These are phyloP conservation scores for Dasypolia templi DNA, from an alignment of 2,888 invertebrate species.

Conservation along the genomic window DNA sequence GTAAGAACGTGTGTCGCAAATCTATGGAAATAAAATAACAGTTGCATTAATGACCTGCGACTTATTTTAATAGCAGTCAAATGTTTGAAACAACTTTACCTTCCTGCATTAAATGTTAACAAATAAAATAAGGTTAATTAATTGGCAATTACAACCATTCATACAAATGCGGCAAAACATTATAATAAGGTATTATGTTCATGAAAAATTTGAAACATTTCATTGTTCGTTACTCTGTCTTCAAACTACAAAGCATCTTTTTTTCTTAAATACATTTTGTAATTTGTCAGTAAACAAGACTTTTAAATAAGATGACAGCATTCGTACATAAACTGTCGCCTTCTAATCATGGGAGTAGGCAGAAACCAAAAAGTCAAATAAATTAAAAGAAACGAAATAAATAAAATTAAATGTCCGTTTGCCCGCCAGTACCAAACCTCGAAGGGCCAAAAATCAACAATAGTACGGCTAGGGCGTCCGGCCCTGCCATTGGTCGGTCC, in stretches of 20 bases:
- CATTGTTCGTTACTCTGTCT: too few species aligned
- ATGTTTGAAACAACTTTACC: conserved; percentile 9
- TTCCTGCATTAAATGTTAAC: conserved; percentile 4
- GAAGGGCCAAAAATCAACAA: conserved; percentile 66
- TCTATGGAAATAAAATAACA: background rate
- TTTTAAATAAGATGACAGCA: too few species aligned
- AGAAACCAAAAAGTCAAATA: too few species aligned
- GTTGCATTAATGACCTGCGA: background rate
- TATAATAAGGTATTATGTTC: conserved; percentile 5
- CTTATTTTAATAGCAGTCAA: conserved; percentile 7
- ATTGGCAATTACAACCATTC: conserved; percentile 11
- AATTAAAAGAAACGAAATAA: background rate
- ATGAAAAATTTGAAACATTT: too few species aligned
- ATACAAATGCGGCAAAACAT: background rate
- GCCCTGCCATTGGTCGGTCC: conserved; percentile 57
- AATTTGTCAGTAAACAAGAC: background rate
- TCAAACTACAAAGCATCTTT: background rate
- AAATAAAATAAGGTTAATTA: conserved; percentile 19
- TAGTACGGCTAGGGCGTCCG: conserved; percentile 56
- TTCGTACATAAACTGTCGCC: too few species aligned
- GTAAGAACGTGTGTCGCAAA: background rate
- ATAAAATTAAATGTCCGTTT: conserved; percentile 42
- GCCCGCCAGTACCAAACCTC: conserved; percentile 51
- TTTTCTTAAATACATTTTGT: background rate
- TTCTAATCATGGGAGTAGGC: too few species aligned